These are phyloP conservation scores for Branchipolynoe longqiensis DNA, from an alignment of 2,888 invertebrate genomes.

Conservation along the genomic window DNA sequence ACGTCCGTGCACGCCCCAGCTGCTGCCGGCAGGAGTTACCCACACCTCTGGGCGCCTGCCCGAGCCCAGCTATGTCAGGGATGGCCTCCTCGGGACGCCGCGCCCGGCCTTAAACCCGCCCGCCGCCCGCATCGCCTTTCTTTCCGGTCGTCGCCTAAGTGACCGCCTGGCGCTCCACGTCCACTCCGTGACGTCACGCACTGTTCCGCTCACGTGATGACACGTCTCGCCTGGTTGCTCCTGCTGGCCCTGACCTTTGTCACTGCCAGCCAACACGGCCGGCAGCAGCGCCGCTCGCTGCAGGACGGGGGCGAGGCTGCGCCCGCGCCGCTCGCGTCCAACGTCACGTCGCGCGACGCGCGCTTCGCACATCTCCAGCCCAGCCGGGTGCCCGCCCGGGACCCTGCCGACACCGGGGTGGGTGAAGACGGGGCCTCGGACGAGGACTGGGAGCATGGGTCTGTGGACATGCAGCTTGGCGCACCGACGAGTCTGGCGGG, in stretches of 20 bases:
- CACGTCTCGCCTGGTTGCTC: not conserved
- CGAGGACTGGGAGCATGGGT: not conserved
- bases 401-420: not conserved
- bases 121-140: not conserved
- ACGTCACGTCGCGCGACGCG: not conserved
- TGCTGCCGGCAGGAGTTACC: too few relatives aligned
- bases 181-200: not conserved
- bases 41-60: not conserved
- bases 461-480: not conserved
- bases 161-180: not conserved
- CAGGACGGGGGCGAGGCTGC: not conserved
- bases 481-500: not conserved
- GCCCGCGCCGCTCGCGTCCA: not conserved
- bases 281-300: not conserved
- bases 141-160: not conserved
- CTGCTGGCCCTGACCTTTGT: not conserved
- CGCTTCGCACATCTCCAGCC: conserved; percentile 24
- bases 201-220: conserved; percentile 18
- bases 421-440: not conserved
- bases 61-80: not conserved
- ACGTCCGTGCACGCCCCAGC: too few relatives aligned
- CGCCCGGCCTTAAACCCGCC: not conserved
- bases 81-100: not conserved
- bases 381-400: not conserved
- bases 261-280: not conserved